phyloP scores from a whole-genome alignment of 2,797 vertebrate species.

The Moxostoma hubbsi region DNA sequence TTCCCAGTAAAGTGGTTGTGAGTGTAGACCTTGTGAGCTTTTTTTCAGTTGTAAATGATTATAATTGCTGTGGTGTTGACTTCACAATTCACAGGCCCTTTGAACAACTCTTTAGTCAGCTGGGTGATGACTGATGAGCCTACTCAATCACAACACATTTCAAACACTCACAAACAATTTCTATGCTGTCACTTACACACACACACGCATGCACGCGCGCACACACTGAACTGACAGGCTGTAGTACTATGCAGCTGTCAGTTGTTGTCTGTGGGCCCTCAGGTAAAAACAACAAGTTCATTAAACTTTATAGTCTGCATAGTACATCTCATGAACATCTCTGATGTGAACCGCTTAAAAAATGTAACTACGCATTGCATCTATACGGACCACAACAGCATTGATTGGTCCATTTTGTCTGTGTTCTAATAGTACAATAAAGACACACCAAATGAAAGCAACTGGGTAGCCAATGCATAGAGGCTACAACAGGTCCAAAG shows the following conservation, averaged over 20 bases:
- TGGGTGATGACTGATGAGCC: constrained; percentile 14
- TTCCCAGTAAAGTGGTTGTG: too few relatives aligned
- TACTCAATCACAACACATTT: constrained; percentile 25
- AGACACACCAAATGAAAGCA: too few relatives aligned
- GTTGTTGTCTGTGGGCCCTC: constrained; percentile 51
- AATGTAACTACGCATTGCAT: too few relatives aligned
- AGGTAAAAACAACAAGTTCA: constrained; percentile 57
- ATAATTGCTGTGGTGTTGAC: constrained; percentile 30
- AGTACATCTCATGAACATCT: neutral
- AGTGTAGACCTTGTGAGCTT: neutral
- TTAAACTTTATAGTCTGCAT: constrained; percentile 22
- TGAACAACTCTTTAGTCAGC: constrained; percentile 32
- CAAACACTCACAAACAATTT: constrained; percentile 8
- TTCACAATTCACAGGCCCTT: constrained; percentile 38
- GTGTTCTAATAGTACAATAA: too few relatives aligned
- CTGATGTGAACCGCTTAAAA: too few relatives aligned
- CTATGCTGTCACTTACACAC: neutral
- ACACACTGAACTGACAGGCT: constrained; percentile 30
- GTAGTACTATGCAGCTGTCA: constrained; percentile 53
- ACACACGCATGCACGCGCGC: neutral
- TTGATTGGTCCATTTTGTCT: too few relatives aligned
- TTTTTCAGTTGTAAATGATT: constrained; percentile 25
- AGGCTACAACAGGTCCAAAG: too few relatives aligned
- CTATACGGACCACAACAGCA: too few relatives aligned
- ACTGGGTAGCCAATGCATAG: too few relatives aligned